Evolutionary conservation across 2,113 vertebrate species (phyloP), one percentile per base, ranked within the genome.

Genomic region (Gymnocephalus cernua): DNA sequence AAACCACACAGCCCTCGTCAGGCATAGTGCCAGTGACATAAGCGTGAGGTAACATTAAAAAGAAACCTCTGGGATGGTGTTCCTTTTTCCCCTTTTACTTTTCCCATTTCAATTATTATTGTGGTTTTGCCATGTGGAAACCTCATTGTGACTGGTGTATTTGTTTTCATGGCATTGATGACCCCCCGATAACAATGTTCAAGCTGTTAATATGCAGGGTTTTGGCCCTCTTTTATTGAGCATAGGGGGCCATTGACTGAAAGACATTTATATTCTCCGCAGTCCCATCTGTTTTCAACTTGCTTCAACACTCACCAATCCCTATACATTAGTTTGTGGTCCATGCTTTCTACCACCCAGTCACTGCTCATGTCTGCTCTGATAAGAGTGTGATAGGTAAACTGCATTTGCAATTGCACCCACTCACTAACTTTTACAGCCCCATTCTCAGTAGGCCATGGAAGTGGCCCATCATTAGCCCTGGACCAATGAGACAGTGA

Each of bases 21-120:
- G 91, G 90, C 89, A 68, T 70, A 0, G 61, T 77, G 88, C 85
- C 92, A 92, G 87, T 92, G 92, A 91, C 92, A 92, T 93, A 92
- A 92, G 88, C 82, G 80, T 91, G 92, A 88, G 86, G 90, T 90
- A 87, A 88, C 86, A 87, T 91, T 86, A 90, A 91, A 91, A 91
- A 85, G 82, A 88, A 90, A 91, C 88, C 82, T 87, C 87, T 79
- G 82, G 75, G 72, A 90, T 90, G 80, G 86, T 72, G 79, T 85
- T 86, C 85, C 59, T 71, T 90, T 90, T 88, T 80, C 84, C 82
- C 82, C 73, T 88, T 91, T 91, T 86, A 86, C 74, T 88, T 89
- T 89, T 83, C 81, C 86, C 80, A 38, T 91, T 90, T 91, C 82
- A 83, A 87, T 92, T 89, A 90, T 90, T 92, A 90, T 91, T 85